Percentiles rank a stretch among this genome's conserved stretches.
Conservation (phyloP, 2,113 vertebrate genomes). For the Bubalus kerabau region DNA sequence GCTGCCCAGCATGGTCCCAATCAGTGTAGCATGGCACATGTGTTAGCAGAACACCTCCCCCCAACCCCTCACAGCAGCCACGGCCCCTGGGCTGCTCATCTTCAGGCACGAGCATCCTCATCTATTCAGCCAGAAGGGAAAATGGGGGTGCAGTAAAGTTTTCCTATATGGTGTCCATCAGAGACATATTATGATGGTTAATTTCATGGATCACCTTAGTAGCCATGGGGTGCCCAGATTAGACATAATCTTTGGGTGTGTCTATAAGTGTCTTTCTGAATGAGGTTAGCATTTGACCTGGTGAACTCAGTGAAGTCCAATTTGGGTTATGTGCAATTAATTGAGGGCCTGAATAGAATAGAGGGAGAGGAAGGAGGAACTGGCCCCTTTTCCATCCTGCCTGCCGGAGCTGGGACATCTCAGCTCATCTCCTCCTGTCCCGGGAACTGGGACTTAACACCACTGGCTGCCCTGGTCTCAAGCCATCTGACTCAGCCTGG, state of each 20-base stretch:
- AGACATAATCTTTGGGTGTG: background rate
- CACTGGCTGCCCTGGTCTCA: background rate
- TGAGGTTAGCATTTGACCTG: background rate
- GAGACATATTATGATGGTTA: background rate
- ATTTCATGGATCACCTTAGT: background rate
- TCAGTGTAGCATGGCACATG: no score
- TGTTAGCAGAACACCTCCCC: background rate
- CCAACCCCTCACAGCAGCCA: background rate
- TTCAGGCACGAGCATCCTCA: background rate
- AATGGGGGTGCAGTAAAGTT: background rate
- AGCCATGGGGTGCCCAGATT: background rate
- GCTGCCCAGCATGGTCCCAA: rapidly evolving
- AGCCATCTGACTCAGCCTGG: background rate
- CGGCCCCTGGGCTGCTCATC: background rate
- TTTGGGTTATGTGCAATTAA: background rate
- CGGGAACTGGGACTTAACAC: background rate
- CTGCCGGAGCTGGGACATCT: background rate
- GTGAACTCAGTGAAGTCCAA: background rate
- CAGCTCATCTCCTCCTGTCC: background rate
- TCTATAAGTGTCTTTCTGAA: background rate
- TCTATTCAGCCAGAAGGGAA: background rate
- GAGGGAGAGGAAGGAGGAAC: background rate
- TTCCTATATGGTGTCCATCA: background rate
- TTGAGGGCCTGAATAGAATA: background rate
- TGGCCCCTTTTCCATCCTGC: background rate